Evolutionary conservation across 1,140 invertebrate species (phyloP).

Genomic region (Kradibia gibbosae): DNA sequence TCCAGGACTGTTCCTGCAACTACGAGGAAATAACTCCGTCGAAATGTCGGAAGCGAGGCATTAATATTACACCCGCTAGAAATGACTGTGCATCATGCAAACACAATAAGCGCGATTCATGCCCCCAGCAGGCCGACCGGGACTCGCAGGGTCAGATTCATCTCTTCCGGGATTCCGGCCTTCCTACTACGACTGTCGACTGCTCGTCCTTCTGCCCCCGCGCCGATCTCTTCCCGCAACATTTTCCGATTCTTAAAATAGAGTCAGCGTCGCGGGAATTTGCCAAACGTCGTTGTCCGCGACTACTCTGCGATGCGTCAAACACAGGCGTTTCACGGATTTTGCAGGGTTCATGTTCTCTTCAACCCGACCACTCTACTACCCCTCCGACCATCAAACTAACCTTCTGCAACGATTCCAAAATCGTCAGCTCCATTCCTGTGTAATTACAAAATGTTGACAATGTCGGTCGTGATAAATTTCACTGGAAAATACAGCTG

Average conservation of each 20-base stretch:
- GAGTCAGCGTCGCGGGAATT: not conserved
- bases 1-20: not conserved
- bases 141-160: slow-evolving; percentile 35
- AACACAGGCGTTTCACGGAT: not conserved
- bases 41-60: slow-evolving; percentile 45
- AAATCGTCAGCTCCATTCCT: no score
- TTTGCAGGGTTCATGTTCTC: not conserved
- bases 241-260: slow-evolving; percentile 14
- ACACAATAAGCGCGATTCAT: slow-evolving; percentile 43
- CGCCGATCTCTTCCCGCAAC: not conserved
- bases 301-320: not conserved
- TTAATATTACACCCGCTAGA: slow-evolving; percentile 47
- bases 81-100: slow-evolving; percentile 49
- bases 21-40: slow-evolving; percentile 38
- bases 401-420: no score
- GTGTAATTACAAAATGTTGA: no score
- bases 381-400: not conserved
- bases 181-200: not conserved
- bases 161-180: slow-evolving; percentile 43
- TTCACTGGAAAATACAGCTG: no score
- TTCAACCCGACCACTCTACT: not conserved
- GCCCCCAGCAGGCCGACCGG: not conserved
- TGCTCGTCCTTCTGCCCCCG: not conserved
- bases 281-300: slow-evolving; percentile 7
- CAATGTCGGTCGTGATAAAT: no score